phyloP scores from a whole-genome alignment of 1,140 invertebrate genomes.

The Macrobrachium rosenbergii region DNA sequence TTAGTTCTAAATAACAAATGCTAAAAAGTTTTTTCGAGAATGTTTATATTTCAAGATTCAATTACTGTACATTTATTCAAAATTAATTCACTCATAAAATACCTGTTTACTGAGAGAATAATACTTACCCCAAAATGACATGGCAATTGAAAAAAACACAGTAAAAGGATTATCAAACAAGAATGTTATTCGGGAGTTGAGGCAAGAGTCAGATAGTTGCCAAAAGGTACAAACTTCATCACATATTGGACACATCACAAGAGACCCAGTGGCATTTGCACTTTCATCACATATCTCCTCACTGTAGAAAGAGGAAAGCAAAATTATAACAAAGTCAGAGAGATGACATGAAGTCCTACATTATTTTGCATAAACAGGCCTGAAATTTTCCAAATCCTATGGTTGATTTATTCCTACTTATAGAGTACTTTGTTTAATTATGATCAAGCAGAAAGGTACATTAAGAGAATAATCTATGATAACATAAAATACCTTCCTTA shows the following conservation, averaged over 20 bases:
- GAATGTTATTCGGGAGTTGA: conserved; percentile 89
- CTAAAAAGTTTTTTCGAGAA: too few species aligned
- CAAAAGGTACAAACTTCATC: conserved; percentile 90
- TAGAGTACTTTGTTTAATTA: too few species aligned
- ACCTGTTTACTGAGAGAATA: not conserved
- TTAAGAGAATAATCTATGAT: too few species aligned
- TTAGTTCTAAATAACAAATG: too few species aligned
- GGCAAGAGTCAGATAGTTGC: conserved; percentile 88
- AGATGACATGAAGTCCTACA: conserved; percentile 16
- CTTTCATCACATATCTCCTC: conserved; percentile 84
- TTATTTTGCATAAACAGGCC: too few species aligned
- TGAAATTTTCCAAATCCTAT: too few species aligned
- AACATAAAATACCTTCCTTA: too few species aligned
- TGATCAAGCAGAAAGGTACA: too few species aligned
- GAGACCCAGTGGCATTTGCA: conserved; percentile 70
- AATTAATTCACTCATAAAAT: conserved; percentile 26
- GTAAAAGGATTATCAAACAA: conserved; percentile 96
- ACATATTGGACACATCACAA: conserved; percentile 88
- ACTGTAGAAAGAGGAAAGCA: conserved; percentile 72
- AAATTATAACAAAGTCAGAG: conserved; percentile 29
- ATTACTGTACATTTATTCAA: conserved; percentile 11
- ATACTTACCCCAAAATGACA: conserved; percentile 93
- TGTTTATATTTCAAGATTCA: too few species aligned
- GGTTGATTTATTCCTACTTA: too few species aligned
- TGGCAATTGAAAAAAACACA: conserved; percentile 94